Evolutionary conservation across 2,888 invertebrate species (phyloP).

Genomic region (Drosophila bunnanda): DNA sequence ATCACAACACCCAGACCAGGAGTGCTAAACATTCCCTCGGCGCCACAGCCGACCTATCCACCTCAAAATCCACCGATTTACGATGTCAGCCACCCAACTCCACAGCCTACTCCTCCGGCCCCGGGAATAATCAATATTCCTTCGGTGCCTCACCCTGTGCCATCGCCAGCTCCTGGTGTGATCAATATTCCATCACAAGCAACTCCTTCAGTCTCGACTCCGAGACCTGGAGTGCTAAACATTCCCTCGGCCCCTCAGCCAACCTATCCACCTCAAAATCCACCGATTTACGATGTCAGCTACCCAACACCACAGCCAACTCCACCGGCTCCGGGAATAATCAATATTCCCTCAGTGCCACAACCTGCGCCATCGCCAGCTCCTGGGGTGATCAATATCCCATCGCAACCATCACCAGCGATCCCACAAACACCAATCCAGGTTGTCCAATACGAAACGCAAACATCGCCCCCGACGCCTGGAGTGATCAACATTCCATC

Average conservation of each 20-base stretch:
- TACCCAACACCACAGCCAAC: slow-evolving; percentile 13
- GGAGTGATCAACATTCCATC: slow-evolving; percentile 39
- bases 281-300: slow-evolving; percentile 10
- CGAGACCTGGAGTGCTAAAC: slow-evolving; percentile 34
- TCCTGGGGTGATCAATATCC: slow-evolving; percentile 35
- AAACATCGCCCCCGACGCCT: slow-evolving; percentile 4
- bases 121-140: slow-evolving; percentile 38
- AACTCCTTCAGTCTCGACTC: too few relatives aligned
- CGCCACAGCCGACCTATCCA: slow-evolving; percentile 26
- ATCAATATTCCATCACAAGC: too few relatives aligned
- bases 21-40: slow-evolving; percentile 35
- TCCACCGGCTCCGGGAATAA: slow-evolving; percentile 22
- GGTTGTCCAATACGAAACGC: slow-evolving; percentile 51
- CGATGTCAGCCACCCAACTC: slow-evolving; percentile 9
- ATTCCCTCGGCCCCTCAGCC: slow-evolving; percentile 36
- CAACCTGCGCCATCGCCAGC: slow-evolving; percentile 12
- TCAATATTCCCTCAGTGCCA: slow-evolving; percentile 29
- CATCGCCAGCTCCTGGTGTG: slow-evolving; percentile 16
- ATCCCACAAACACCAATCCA: slow-evolving; percentile 62
- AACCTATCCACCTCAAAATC: slow-evolving; percentile 3
- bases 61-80: slow-evolving; percentile 2
- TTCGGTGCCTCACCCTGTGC: slow-evolving; percentile 16
- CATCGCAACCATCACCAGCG: slow-evolving; percentile 51
- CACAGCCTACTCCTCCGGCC: slow-evolving; percentile 11
- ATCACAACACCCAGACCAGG: slow-evolving; percentile 12